Percentiles rank a stretch among this genome's conserved stretches.
These are phyloP conservation scores for Monoplex corrugatus DNA, from an alignment of 2,888 invertebrate genomes.

Conservation along the genomic window DNA sequence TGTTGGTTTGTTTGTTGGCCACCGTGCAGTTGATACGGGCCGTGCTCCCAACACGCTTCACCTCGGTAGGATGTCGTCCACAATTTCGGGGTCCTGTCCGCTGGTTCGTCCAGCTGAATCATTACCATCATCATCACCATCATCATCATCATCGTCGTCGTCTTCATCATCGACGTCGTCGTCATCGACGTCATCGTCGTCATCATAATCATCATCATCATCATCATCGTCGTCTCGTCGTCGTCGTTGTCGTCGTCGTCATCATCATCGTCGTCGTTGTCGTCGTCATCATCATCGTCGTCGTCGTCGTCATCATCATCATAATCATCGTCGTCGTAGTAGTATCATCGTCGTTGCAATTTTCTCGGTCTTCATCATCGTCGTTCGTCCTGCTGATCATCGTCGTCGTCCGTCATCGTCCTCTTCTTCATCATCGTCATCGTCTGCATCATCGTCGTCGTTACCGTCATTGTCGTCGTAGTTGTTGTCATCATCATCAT, in stretches of 20 bases:
- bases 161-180: neutral
- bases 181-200: neutral
- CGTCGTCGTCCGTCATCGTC: constrained; percentile 18
- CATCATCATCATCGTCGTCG: constrained; percentile 6
- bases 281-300: constrained; percentile 22
- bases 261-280: constrained; percentile 15
- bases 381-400: constrained; percentile 25
- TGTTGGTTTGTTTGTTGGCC: constrained; percentile 58
- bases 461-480: constrained; percentile 14
- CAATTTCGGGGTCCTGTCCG: constrained; percentile 75
- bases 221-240: no score
- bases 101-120: constrained; percentile 42
- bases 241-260: neutral
- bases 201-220: neutral
- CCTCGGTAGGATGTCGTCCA: constrained; percentile 78
- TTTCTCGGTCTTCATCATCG: constrained; percentile 27
- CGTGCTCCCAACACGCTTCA: constrained; percentile 75
- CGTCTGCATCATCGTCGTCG: constrained; percentile 4
- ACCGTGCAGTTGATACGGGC: constrained; percentile 79
- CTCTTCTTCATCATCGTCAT: constrained; percentile 21
- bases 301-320: constrained; percentile 35
- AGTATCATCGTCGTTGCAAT: constrained; percentile 35
- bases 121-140: constrained; percentile 30
- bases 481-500: constrained; percentile 33
- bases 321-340: constrained; percentile 27